Evolutionary conservation across 2,888 invertebrate species (phyloP), one percentile per base, ranked within the genome.

Genomic region (Orthosia gracilis): DNA sequence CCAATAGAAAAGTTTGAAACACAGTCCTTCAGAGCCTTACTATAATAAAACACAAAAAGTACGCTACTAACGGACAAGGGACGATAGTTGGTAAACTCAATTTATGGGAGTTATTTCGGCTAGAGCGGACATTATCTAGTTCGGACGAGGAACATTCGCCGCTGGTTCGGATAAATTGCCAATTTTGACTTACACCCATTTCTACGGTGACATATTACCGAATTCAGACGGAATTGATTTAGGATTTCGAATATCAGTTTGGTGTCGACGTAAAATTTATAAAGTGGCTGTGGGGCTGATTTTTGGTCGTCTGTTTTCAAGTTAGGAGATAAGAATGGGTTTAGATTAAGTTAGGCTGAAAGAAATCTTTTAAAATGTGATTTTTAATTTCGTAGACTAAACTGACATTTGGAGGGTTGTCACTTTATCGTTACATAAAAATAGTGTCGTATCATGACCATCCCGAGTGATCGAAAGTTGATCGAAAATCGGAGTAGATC

Each of bases 131-230:
- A 92, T 93, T 93, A 94, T 93, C 93, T 92, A 89, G 90, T 89
- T 83, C 84, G 84, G 78, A 80, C 84, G 84, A 86, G 74, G 85
- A 86, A 83, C 87, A 85, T 82, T 87, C 85, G 76, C 79, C 83
- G 71, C 84, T 79, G 80, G 84, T 88, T 73, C 87, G 90, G 90
- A 92, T 93, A 94, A 94, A 94, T 94, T 94, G 94, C 81, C 94
- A 94, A 94, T 94, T 94, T 94, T 93, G 91, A 92, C 92, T 92
- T 92, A 92, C 91, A 92, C 85, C 89, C 87, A 84, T 90, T 91
- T 86, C 82, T 50, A 74, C 65, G 61, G 81, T 85, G 85, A 87
- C 76, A 72, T 76, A 85, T 85, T 79, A 80, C 64, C 62, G 59
- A 86, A 84, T 86, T 54, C 66, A 54, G 80, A 26, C 23, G 59